Conservation (phyloP, 2,113 vertebrate species). For the Bos javanicus region DNA sequence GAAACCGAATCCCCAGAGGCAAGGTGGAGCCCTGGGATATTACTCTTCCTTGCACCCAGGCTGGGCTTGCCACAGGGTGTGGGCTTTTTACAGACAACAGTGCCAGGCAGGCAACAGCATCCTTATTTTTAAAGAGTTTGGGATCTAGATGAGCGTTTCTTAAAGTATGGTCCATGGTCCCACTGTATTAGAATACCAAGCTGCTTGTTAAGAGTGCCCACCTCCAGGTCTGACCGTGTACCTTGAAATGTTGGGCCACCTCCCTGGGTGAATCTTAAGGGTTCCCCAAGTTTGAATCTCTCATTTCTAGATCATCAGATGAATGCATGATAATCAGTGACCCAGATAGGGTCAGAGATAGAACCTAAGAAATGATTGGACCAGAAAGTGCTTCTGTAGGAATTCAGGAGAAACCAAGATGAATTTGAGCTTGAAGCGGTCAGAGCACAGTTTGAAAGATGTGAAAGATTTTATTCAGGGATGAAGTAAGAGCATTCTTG, state of each 20-base stretch:
- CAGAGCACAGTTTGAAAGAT: neutral
- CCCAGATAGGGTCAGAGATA: neutral
- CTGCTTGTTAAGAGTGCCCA: neutral
- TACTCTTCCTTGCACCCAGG: neutral
- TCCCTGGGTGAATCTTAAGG: neutral
- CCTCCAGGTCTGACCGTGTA: neutral
- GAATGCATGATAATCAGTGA: neutral
- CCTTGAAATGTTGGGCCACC: neutral
- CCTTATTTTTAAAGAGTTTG: neutral
- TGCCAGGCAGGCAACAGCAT: neutral
- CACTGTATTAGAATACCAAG: neutral
- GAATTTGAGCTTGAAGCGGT: conserved; percentile 2
- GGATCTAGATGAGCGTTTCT: neutral
- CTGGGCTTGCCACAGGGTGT: neutral
- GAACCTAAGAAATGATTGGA: neutral
- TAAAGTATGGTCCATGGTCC: too few species aligned
- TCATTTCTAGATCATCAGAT: neutral
- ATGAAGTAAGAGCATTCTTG: neutral
- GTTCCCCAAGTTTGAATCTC: neutral
- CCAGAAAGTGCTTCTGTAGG: neutral
- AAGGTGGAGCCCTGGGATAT: neutral
- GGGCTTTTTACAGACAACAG: neutral
- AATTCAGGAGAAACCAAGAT: neutral
- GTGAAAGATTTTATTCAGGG: neutral
- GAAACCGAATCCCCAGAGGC: neutral